Conservation (phyloP, 2,888 invertebrate species). For the Napeogenes sylphis region DNA sequence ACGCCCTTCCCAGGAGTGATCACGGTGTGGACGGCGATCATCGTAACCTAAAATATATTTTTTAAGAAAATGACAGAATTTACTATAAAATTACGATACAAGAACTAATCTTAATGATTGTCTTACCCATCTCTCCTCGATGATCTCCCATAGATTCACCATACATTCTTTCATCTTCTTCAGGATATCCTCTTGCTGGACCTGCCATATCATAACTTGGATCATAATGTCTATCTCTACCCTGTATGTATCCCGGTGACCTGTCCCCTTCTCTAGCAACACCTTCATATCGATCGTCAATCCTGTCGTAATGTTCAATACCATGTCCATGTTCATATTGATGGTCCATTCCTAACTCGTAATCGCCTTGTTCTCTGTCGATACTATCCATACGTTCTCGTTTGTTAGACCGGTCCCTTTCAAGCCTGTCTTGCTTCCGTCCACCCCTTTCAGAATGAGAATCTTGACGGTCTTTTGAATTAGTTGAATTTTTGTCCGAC, state of each 20-base stretch:
- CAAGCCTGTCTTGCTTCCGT: slow-evolving; percentile 68
- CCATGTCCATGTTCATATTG: slow-evolving; percentile 70
- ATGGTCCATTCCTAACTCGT: slow-evolving; percentile 65
- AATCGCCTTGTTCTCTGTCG: slow-evolving; percentile 71
- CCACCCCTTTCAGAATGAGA: slow-evolving; percentile 68
- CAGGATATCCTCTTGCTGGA: slow-evolving; percentile 70
- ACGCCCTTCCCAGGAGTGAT: slow-evolving; percentile 78
- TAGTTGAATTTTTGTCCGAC: slow-evolving; percentile 65
- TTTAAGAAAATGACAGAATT: background rate
- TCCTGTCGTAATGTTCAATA: slow-evolving; percentile 72
- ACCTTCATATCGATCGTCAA: slow-evolving; percentile 67
- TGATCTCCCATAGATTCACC: slow-evolving; percentile 69
- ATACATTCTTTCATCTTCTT: slow-evolving; percentile 75
- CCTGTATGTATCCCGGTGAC: slow-evolving; percentile 65
- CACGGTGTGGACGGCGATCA: slow-evolving; percentile 69
- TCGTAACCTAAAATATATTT: slow-evolving; percentile 59
- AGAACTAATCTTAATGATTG: background rate
- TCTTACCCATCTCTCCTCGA: slow-evolving; percentile 61
- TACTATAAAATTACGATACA: background rate
- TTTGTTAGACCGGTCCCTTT: slow-evolving; percentile 73
- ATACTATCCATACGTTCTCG: slow-evolving; percentile 68
- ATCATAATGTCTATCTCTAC: slow-evolving; percentile 71
- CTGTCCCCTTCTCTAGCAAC: slow-evolving; percentile 66
- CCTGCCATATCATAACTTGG: slow-evolving; percentile 66
- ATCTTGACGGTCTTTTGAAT: slow-evolving; percentile 70